Evolutionary conservation across 2,113 vertebrate species (phyloP), one percentile per base, ranked within the genome.

Genomic region (Pterocles gutturalis): DNA sequence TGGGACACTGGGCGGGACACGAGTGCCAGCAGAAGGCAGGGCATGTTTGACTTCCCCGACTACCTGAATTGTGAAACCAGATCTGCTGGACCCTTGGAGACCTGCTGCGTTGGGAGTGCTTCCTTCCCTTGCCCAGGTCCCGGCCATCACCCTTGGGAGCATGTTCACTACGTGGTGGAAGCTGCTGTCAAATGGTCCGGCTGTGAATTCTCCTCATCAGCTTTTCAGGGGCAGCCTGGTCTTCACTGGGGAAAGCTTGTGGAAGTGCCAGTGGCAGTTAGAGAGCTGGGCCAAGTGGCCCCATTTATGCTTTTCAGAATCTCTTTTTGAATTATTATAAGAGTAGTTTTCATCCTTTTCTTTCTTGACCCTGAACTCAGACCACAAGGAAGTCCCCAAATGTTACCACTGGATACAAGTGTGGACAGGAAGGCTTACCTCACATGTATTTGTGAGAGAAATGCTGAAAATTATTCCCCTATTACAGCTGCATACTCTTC

Each of bases 131-230:
- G 53, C 58, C 26, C 36, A 31, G 36, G 13, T 58, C 46, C 57
- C 0, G 0, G 38, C 54, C 54, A 33, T 46, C n/a, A 14, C 43
- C 49, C 33, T 29, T 38, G 31, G 17, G 36, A 60, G 9, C 0
- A 1, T 1, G 0, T 46, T 70, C 34, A 17, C n/a, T 21, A 55
- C 12, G 6, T 0, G 2, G 11, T 65, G n/a, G n/a, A 62, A 57
- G 34, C 45, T 75, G 60, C 67, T 58, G n/a, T 31, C 53, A 54
- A 41, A 67, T 11, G 5, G 11, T 81, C 22, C 65, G 45, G 22
- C 51, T 77, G 54, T 54, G 43, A 54, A 41, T 67, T 76, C 48
- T 69, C 33, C 33, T 71, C 26, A 31, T 31, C 21, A 8, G 22
- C 8, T 87, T 77, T 72, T 34, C 43, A 67, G 46, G 15, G 31